phyloP scores from a whole-genome alignment of 2,888 invertebrate genomes.

The Trypoxylon attenuatum region DNA sequence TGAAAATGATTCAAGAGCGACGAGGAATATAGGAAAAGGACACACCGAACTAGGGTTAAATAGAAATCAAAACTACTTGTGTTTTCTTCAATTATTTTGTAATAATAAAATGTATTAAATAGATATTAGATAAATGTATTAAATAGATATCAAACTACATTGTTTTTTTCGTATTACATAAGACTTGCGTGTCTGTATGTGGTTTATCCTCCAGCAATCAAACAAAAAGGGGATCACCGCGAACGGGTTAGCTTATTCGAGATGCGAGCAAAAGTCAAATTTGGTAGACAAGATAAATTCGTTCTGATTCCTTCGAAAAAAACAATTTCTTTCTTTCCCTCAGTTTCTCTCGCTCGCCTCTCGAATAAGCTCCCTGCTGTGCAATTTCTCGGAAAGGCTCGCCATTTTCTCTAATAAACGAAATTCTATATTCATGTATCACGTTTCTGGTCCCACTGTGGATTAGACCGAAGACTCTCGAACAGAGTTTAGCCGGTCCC shows the following conservation, averaged over 20 bases:
- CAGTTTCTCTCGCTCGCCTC: neutral
- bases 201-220: constrained; percentile 26
- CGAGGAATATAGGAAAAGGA: too few relatives aligned
- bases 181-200: constrained; percentile 55
- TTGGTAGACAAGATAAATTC: neutral
- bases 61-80: too few relatives aligned
- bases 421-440: constrained; percentile 66
- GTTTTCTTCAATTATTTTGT: constrained; percentile 67
- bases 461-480: constrained; percentile 64
- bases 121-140: constrained; percentile 71
- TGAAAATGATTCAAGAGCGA: too few relatives aligned
- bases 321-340: neutral
- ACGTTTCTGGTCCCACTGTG: constrained; percentile 71
- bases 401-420: constrained; percentile 56
- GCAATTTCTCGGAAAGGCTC: constrained; percentile 42
- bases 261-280: neutral
- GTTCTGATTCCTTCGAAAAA: too few relatives aligned
- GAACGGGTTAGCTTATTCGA: neutral
- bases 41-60: too few relatives aligned
- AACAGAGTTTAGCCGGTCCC: too few relatives aligned
- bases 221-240: constrained; percentile 3
- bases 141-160: constrained; percentile 71
- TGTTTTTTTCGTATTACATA: constrained; percentile 66
- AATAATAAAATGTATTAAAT: constrained; percentile 74
- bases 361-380: constrained; percentile 3